phyloP scores from a whole-genome alignment of 2,888 invertebrate species.

The Meta bourneti region DNA sequence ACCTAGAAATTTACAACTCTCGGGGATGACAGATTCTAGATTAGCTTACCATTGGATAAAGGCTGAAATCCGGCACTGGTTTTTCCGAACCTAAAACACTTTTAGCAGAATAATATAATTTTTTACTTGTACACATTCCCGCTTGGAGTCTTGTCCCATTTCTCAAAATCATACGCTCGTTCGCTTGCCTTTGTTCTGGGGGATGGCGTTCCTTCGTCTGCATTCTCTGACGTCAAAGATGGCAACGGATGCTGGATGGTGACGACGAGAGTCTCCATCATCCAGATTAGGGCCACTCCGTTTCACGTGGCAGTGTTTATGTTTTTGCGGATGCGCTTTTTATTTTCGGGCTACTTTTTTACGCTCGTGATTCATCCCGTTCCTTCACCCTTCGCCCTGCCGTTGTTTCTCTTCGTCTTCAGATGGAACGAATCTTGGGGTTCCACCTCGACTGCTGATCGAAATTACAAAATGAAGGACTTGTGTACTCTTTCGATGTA shows the following conservation, averaged over 20 bases:
- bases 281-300: not conserved
- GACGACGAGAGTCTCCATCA: not conserved
- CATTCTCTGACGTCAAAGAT: not conserved
- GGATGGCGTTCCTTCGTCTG: not conserved
- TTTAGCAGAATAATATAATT: not conserved
- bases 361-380: not conserved
- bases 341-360: not conserved
- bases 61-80: too few relatives aligned
- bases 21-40: too few relatives aligned
- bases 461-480: too few relatives aligned
- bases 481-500: too few relatives aligned
- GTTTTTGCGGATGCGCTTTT: slow-evolving; percentile 27
- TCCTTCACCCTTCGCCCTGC: too few relatives aligned
- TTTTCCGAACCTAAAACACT: not conserved
- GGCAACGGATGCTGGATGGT: not conserved
- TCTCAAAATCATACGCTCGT: too few relatives aligned
- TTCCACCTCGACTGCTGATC: too few relatives aligned
- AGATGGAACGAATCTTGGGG: not conserved
- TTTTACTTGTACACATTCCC: not conserved
- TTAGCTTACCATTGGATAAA: too few relatives aligned
- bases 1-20: too few relatives aligned
- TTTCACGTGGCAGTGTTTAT: slow-evolving; percentile 46
- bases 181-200: not conserved
- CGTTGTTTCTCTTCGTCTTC: not conserved
- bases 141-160: too few relatives aligned